Conservation (phyloP, 2,113 vertebrate species). For the Turnix velox region DNA sequence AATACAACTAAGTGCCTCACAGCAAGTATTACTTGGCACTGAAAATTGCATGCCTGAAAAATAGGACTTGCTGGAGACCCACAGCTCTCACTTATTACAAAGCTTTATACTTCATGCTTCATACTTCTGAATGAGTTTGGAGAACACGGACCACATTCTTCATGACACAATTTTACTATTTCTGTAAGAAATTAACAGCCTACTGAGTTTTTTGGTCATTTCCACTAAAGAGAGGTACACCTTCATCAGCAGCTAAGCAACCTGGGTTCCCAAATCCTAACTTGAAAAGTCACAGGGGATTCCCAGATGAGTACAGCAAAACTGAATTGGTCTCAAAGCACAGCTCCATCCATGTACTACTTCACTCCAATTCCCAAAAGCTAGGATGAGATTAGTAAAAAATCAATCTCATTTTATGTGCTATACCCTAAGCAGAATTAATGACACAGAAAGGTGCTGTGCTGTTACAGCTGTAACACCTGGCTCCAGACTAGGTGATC, state of each 20-base stretch:
- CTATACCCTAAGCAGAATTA: not conserved
- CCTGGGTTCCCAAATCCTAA: not conserved
- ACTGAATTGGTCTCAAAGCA: not conserved
- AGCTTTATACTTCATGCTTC: not conserved
- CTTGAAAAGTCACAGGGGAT: not conserved
- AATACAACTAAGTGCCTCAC: not conserved
- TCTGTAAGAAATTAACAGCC: not conserved
- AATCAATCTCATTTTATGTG: not conserved
- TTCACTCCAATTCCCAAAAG: not conserved
- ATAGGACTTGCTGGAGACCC: not conserved
- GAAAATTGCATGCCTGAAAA: not conserved
- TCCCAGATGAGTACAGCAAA: not conserved
- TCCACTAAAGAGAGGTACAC: not conserved
- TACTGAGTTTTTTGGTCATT: not conserved
- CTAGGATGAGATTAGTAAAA: not conserved
- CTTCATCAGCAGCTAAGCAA: not conserved
- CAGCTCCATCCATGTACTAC: accelerated
- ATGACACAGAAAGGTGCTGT: not conserved
- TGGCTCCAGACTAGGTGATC: not conserved
- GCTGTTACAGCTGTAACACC: not conserved
- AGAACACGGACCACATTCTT: not conserved
- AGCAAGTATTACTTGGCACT: not conserved
- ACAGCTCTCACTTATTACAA: not conserved
- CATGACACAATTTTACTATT: not conserved
- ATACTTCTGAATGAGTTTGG: not conserved